Evolutionary conservation across 2,888 invertebrate genomes (phyloP).

Genomic region (Melinaea marsaeus): DNA sequence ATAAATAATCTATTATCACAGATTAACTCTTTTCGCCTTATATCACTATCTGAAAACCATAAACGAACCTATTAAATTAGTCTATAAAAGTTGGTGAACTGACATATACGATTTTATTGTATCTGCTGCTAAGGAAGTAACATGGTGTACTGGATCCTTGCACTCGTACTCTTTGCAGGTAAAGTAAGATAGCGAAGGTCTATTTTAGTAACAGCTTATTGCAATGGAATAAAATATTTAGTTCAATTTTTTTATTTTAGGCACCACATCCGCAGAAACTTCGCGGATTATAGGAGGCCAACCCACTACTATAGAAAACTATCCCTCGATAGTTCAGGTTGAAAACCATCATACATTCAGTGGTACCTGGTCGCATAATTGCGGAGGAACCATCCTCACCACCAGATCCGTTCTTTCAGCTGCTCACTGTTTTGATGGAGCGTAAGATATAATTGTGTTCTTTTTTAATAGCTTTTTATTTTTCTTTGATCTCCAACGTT

Average conservation of each 20-base stretch:
- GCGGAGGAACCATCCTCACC: constrained; percentile 45
- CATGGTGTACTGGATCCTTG: no score
- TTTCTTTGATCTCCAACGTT: background rate
- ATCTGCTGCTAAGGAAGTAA: no score
- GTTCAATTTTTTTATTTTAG: constrained; percentile 19
- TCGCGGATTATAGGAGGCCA: constrained; percentile 45
- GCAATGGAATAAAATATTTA: no score
- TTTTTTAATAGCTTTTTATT: background rate
- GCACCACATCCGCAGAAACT: constrained; percentile 26
- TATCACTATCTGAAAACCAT: no score
- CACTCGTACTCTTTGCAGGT: no score
- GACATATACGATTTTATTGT: no score
- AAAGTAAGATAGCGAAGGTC: no score
- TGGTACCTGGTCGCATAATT: constrained; percentile 42
- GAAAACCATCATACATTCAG: constrained; percentile 32
- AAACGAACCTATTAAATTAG: no score
- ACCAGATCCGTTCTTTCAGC: constrained; percentile 41
- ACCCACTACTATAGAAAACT: constrained; percentile 41
- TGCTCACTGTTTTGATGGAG: constrained; percentile 44
- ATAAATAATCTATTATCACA: no score
- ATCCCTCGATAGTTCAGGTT: constrained; percentile 47
- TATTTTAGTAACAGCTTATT: no score
- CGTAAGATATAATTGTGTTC: constrained; percentile 28
- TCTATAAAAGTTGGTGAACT: no score
- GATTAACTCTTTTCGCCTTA: no score